phyloP scores from a whole-genome alignment of 1,140 invertebrate species.

The Papilio aristodemus region DNA sequence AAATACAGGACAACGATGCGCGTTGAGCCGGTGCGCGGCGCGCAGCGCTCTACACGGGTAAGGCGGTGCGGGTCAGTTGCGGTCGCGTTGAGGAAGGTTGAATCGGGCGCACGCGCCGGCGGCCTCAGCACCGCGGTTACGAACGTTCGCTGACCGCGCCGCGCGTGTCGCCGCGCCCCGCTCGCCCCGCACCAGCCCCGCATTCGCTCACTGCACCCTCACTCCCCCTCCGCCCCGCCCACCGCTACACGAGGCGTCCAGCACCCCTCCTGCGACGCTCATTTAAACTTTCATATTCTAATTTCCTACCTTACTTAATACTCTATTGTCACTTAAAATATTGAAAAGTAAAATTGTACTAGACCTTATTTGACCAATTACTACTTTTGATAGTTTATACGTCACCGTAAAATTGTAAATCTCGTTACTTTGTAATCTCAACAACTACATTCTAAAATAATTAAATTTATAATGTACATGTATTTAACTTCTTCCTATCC shows the following conservation, averaged over 20 bases:
- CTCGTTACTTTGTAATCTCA: too few species aligned
- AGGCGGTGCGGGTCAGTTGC: slow-evolving; percentile 70
- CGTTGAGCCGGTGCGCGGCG: slow-evolving; percentile 28
- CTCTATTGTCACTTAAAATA: background rate
- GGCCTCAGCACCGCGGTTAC: slow-evolving; percentile 67
- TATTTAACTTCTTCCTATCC: too few species aligned
- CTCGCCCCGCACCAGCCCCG: slow-evolving; percentile 44
- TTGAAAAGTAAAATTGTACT: background rate
- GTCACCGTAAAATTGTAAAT: too few species aligned
- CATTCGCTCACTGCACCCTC: too few species aligned
- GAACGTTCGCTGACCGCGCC: slow-evolving; percentile 73
- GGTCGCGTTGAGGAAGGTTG: slow-evolving; percentile 78
- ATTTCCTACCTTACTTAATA: slow-evolving; percentile 17
- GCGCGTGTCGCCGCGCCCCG: slow-evolving; percentile 68
- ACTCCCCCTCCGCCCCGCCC: slow-evolving; percentile 39
- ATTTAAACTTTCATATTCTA: slow-evolving; percentile 26
- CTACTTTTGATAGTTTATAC: too few species aligned
- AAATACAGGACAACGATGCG: slow-evolving; percentile 22
- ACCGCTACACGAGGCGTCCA: slow-evolving; percentile 11
- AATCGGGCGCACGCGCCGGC: slow-evolving; percentile 73
- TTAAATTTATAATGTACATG: too few species aligned
- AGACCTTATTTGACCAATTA: too few species aligned
- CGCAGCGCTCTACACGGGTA: slow-evolving; percentile 34
- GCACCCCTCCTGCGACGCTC: slow-evolving; percentile 39
- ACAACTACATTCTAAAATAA: too few species aligned